Evolutionary conservation across 1,140 invertebrate genomes (phyloP).

Genomic region (Heliconius hewitsoni): DNA sequence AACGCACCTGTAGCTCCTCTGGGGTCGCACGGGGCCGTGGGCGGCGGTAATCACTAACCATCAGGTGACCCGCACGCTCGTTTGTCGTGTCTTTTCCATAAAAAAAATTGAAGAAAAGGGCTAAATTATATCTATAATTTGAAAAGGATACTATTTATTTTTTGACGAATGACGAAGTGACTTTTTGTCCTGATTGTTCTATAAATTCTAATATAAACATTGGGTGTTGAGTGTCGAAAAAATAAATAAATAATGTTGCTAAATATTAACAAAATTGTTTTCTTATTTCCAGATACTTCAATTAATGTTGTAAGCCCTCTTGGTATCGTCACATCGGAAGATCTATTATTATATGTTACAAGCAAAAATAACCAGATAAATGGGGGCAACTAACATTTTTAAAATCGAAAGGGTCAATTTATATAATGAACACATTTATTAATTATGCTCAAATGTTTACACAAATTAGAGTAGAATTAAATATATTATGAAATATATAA

Average conservation of each 20-base stretch:
- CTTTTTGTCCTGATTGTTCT: too few species aligned
- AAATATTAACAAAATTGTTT: constrained; percentile 16
- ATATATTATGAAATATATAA: constrained; percentile 3
- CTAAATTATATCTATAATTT: too few species aligned
- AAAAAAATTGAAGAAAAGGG: too few species aligned
- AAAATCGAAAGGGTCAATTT: neutral
- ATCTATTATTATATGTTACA: constrained; percentile 48
- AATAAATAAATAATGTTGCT: neutral
- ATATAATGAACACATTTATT: neutral
- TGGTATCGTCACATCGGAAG: constrained; percentile 60
- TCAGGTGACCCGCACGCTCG: too few species aligned
- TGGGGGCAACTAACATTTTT: constrained; percentile 38
- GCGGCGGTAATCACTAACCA: too few species aligned
- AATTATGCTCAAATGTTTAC: constrained; percentile 18
- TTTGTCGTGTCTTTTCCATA: too few species aligned
- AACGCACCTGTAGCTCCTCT: too few species aligned
- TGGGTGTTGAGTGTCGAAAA: neutral
- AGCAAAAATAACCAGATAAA: constrained; percentile 47
- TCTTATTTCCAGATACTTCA: constrained; percentile 48
- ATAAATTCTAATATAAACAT: too few species aligned
- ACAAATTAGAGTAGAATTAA: neutral
- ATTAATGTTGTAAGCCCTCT: constrained; percentile 44
- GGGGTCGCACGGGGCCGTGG: too few species aligned
- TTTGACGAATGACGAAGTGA: too few species aligned
- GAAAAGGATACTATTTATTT: too few species aligned